phyloP scores from a whole-genome alignment of 35 echinoderm and acorn worm species.

The Apostichopus japonicus region DNA sequence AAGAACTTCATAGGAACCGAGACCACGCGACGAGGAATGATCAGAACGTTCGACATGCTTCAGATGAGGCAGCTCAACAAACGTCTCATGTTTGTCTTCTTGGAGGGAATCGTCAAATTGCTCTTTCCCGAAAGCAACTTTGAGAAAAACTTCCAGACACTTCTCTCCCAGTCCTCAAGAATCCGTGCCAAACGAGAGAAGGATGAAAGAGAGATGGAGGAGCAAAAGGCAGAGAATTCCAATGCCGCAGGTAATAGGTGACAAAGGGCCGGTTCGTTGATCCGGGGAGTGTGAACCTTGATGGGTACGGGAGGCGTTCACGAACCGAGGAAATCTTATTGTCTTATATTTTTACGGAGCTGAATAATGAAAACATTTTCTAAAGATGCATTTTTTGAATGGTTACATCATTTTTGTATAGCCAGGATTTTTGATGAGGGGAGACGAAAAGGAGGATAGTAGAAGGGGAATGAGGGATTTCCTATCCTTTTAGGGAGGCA shows the following conservation, averaged over 20 bases:
- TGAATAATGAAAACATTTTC: too few relatives aligned
- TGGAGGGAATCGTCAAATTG: conserved; percentile 81
- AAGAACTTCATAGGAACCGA: conserved; percentile 98
- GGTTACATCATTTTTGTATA: too few relatives aligned
- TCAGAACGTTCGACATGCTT: conserved; percentile 92
- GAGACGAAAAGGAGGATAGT: too few relatives aligned
- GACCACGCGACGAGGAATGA: conserved; percentile 83
- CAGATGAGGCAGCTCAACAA: conserved; percentile 88
- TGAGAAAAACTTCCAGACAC: conserved; percentile 72
- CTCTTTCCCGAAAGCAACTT: conserved; percentile 87
- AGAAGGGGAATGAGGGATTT: too few relatives aligned
- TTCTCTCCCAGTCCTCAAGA: conserved; percentile 88
- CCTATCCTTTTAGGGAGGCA: too few relatives aligned
- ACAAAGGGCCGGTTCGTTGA: background rate
- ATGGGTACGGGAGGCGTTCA: background rate
- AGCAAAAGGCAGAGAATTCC: background rate
- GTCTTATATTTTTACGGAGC: too few relatives aligned
- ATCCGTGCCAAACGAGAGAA: conserved; percentile 80
- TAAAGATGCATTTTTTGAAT: too few relatives aligned
- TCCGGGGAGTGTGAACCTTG: background rate
- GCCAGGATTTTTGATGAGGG: too few relatives aligned
- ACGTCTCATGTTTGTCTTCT: conserved; percentile 76
- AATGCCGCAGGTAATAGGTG: background rate
- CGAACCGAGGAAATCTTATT: background rate
- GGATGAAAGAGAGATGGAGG: conserved; percentile 12